phyloP scores from a whole-genome alignment of 2,113 vertebrate species.

The Atherinomorus stipes region DNA sequence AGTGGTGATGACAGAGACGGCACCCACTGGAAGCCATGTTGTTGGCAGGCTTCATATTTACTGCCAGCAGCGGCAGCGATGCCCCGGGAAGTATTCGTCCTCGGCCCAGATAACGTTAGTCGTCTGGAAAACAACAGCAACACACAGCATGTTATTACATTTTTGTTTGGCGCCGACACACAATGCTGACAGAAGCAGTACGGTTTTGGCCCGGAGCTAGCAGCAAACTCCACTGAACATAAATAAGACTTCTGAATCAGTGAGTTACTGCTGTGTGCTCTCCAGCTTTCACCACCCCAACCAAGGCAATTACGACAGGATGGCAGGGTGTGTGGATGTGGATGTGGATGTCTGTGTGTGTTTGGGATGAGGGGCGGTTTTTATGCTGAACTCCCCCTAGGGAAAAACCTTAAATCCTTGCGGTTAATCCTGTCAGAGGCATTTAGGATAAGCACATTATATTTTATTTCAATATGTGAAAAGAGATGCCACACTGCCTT shows the following conservation, averaged over 20 bases:
- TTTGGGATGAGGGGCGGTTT: conserved; percentile 7
- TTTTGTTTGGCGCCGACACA: conserved; percentile 51
- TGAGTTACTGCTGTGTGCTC: conserved; percentile 56
- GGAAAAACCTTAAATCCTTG: conserved; percentile 63
- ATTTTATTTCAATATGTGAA: conserved; percentile 74
- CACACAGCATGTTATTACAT: conserved; percentile 58
- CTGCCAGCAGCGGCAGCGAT: conserved; percentile 30
- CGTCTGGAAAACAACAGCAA: conserved; percentile 53
- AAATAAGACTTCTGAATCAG: conserved; percentile 66
- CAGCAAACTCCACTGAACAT: conserved; percentile 52
- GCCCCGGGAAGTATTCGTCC: conserved; percentile 51
- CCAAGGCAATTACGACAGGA: conserved; percentile 58
- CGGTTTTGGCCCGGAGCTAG: conserved; percentile 29
- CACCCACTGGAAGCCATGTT: conserved; percentile 5
- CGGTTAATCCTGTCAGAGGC: conserved; percentile 79
- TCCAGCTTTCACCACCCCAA: conserved; percentile 40
- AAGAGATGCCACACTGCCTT: conserved; percentile 68
- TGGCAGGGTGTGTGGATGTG: conserved; percentile 13
- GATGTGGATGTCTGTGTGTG: not conserved
- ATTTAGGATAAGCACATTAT: conserved; percentile 78
- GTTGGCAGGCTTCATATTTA: conserved; percentile 41
- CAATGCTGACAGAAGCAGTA: conserved; percentile 55
- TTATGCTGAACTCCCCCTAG: conserved; percentile 18
- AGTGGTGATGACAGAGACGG: too few relatives aligned
- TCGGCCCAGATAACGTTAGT: conserved; percentile 49